Percentiles rank a stretch among this genome's conserved stretches.
Evolutionary conservation across 2,888 invertebrate genomes (phyloP).

Genomic region (Panzeria rudis): DNA sequence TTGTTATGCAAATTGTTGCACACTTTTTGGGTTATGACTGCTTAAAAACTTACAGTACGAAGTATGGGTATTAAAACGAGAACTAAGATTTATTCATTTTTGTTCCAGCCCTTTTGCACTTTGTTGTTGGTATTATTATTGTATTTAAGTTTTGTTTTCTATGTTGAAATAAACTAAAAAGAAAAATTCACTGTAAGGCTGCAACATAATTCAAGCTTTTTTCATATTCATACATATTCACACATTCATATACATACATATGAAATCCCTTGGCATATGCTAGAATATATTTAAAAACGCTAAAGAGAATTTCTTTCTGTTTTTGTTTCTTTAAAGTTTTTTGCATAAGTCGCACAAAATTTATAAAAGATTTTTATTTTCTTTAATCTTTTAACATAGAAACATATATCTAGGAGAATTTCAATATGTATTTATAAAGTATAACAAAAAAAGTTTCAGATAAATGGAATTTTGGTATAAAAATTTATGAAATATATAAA

Average conservation of each 20-base stretch:
- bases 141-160: slow-evolving; percentile 8
- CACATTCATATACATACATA: background rate
- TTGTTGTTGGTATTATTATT: slow-evolving; percentile 6
- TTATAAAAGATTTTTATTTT: slow-evolving; percentile 15
- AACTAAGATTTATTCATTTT: slow-evolving; percentile 11
- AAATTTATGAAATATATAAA: background rate
- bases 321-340: background rate
- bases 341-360: slow-evolving; percentile 19
- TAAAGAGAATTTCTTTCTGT: slow-evolving; percentile 23
- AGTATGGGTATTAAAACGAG: slow-evolving; percentile 11
- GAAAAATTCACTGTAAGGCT: background rate
- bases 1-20: slow-evolving; percentile 51
- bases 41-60: slow-evolving; percentile 16
- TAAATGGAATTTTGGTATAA: too few relatives aligned
- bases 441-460: background rate
- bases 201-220: slow-evolving; percentile 31
- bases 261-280: slow-evolving; percentile 32
- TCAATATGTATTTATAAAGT: slow-evolving; percentile 46
- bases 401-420: slow-evolving; percentile 47
- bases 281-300: slow-evolving; percentile 36
- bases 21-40: slow-evolving; percentile 58
- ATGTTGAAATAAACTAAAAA: background rate
- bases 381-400: background rate
- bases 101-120: slow-evolving; percentile 4
- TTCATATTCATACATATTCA: background rate